Base-by-base conservation (phyloP, 2,888 invertebrate genomes). In the Netelia inedita region DNA sequence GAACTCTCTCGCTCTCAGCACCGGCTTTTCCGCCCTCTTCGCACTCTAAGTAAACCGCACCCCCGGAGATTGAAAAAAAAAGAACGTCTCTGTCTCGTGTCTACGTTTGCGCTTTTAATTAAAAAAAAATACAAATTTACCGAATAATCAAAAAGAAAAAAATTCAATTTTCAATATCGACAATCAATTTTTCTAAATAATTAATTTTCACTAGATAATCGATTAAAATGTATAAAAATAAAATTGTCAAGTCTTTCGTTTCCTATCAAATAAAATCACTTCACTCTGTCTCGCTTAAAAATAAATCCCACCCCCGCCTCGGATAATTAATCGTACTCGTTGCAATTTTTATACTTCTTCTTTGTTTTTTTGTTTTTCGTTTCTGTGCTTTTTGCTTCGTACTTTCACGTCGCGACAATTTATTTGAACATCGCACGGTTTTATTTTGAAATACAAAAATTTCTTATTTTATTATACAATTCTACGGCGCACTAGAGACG, bases 31-130 rank as follows among this genome's bases (percentile, higher is more conserved):
- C 28, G 19, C 35, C 57, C 59, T 50, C 66, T 82, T 61, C 19
- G 53, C 11, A 61, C 75, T 3, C 11, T 19, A 41, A 72, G 19
- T 71, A 71, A 75, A 83, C 69, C 71, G 79, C 65, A 75, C 74
- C 74, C 69, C 55, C 14, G 14, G 9, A 69, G 46, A 50, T n/a
- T 59, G 28, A 21, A 66, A 69, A 59, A 68, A 55, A 50, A 35
- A 53, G n/a, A 16, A 6, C 50, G 14, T n/a, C n/a, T n/a, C n/a
- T n/a, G n/a, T n/a, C n/a, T n/a, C n/a, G n/a, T 10, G 50, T 10
- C 11, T 23, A 23, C 23, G 23, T 23, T 14, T 19, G 21, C 3
- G 11, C 14, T 16, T 14, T 41, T 5, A 57, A 1, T 53, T 10
- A 1, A 10, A 50, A 14, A 16, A n/a, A 59, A 1, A 69, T 50